Evolutionary conservation across 2,113 vertebrate species (phyloP).

Genomic region (Phoxinus phoxinus): DNA sequence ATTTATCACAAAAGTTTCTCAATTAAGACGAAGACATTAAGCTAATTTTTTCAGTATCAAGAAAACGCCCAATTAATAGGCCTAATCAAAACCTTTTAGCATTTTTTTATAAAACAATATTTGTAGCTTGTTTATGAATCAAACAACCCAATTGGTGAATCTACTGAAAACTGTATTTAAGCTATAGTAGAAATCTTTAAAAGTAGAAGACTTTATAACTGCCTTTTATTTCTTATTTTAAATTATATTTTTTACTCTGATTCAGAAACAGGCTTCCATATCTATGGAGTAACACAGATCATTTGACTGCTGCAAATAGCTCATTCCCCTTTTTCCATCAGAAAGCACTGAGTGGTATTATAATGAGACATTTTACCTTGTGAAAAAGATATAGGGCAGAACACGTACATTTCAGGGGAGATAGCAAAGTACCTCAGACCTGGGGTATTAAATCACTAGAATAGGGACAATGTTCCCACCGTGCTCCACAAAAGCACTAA

Average conservation of each 20-base stretch:
- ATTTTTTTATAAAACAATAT: not conserved
- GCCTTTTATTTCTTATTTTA: too few relatives aligned
- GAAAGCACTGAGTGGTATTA: not conserved
- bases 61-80: not conserved
- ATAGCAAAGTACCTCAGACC: constrained; percentile 48
- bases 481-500: constrained; percentile 68
- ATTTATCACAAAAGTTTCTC: not conserved
- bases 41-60: too few relatives aligned
- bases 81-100: not conserved
- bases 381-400: constrained; percentile 36
- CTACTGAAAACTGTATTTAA: not conserved
- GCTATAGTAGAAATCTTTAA: not conserved
- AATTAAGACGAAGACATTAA: too few relatives aligned
- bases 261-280: not conserved
- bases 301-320: not conserved
- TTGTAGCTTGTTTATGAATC: not conserved
- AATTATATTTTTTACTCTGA: not conserved
- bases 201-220: too few relatives aligned
- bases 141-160: not conserved
- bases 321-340: constrained; percentile 2
- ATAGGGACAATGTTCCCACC: constrained; percentile 76
- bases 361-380: constrained; percentile 21
- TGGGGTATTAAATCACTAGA: constrained; percentile 63
- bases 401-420: constrained; percentile 54
- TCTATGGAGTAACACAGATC: not conserved